These are phyloP conservation scores for Platycercus adscitus DNA, from an alignment of 2,113 vertebrate genomes.

Conservation along the genomic window DNA sequence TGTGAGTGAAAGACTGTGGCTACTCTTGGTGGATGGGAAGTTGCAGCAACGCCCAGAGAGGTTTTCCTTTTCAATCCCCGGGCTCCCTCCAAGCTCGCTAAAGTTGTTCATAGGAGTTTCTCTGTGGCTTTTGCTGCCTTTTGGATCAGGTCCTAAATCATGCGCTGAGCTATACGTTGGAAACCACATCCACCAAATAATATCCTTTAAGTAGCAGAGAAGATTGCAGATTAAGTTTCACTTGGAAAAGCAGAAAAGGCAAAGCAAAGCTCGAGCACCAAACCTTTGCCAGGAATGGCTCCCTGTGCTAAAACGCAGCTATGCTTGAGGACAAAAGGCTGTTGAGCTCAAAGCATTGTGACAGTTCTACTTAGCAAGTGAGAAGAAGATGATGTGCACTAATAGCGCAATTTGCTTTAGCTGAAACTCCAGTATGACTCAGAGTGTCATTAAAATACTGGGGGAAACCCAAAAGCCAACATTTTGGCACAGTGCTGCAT, in stretches of 20 bases:
- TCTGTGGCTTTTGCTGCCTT: not conserved
- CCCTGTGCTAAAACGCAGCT: not conserved
- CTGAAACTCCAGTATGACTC: not conserved
- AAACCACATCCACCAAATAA: not conserved
- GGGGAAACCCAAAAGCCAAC: not conserved
- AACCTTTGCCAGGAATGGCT: not conserved
- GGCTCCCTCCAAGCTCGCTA: rapidly evolving
- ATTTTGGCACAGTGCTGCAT: rapidly evolving
- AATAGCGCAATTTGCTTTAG: not conserved
- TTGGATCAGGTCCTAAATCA: not conserved
- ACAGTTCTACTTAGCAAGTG: not conserved
- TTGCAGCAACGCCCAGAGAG: not conserved
- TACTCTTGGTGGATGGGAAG: not conserved
- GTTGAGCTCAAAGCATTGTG: not conserved
- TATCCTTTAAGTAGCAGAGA: not conserved
- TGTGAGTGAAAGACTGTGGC: not conserved
- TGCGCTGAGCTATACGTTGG: rapidly evolving
- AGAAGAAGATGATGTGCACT: not conserved
- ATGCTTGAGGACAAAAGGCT: not conserved
- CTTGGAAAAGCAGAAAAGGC: not conserved
- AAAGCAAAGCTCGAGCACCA: not conserved
- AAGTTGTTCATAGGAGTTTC: not conserved
- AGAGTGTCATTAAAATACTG: not conserved
- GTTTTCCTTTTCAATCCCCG: not conserved
- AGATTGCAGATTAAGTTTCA: not conserved